Evolutionary conservation across 2,113 vertebrate genomes (phyloP).

Genomic region (Connochaetes taurinus): DNA sequence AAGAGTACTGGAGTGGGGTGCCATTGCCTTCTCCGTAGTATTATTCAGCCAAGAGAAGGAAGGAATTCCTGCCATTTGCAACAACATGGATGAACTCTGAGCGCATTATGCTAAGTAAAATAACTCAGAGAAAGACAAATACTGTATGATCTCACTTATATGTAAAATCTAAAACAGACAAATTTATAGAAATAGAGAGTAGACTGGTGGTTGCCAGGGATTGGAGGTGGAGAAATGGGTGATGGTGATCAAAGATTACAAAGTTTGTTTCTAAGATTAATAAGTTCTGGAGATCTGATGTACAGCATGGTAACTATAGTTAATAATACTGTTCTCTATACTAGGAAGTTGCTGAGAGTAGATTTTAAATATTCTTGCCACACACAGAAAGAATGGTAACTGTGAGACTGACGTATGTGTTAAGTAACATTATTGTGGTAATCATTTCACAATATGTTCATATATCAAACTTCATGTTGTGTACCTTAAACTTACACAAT

Average conservation of each 20-base stretch:
- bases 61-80: neutral
- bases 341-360: neutral
- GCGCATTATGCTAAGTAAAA: neutral
- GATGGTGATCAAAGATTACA: neutral
- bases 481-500: neutral
- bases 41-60: neutral
- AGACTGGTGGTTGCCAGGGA: neutral
- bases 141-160: neutral
- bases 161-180: neutral
- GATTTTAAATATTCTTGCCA: neutral
- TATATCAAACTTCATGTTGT: neutral
- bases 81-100: neutral
- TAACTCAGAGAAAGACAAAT: neutral
- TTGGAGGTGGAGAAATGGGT: neutral
- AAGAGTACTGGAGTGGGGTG: no score
- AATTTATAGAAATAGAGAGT: neutral
- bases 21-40: neutral
- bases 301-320: neutral
- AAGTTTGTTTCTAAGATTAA: neutral
- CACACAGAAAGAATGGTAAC: neutral
- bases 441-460: neutral
- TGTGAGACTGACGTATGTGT: neutral
- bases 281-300: neutral
- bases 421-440: neutral
- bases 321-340: neutral